Percentiles rank a stretch among this genome's conserved stretches.
phyloP scores from a whole-genome alignment of 1,140 invertebrate genomes.

The Philopotamus ludificatus region DNA sequence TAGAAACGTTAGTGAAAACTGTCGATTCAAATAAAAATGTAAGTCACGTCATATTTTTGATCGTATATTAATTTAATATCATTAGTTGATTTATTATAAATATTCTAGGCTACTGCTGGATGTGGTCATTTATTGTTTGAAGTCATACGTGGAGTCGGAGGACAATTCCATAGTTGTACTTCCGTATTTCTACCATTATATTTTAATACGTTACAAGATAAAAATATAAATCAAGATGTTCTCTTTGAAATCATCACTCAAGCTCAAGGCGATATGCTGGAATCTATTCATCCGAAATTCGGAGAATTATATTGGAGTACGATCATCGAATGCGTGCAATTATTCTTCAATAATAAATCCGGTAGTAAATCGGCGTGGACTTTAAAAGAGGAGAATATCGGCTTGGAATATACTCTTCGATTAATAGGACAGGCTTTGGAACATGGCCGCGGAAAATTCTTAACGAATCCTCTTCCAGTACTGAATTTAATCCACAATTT shows the following conservation, averaged over 20 bases:
- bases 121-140: slow-evolving; percentile 84
- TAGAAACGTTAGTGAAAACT: slow-evolving; percentile 68
- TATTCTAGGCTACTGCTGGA: slow-evolving; percentile 62
- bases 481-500: slow-evolving; percentile 57
- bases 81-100: slow-evolving; percentile 12
- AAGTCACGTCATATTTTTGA: slow-evolving; percentile 46
- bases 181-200: slow-evolving; percentile 64
- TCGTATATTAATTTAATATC: slow-evolving; percentile 14
- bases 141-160: slow-evolving; percentile 74
- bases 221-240: slow-evolving; percentile 56
- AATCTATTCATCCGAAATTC: slow-evolving; percentile 60
- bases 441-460: slow-evolving; percentile 63
- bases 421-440: slow-evolving; percentile 62
- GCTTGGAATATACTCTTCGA: slow-evolving; percentile 55
- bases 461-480: slow-evolving; percentile 58
- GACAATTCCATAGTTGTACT: slow-evolving; percentile 79
- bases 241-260: slow-evolving; percentile 64
- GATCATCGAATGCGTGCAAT: slow-evolving; percentile 42
- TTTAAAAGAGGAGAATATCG: slow-evolving; percentile 30
- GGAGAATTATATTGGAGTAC: slow-evolving; percentile 62
- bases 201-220: slow-evolving; percentile 59
- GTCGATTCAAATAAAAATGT: slow-evolving; percentile 67
- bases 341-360: not conserved
- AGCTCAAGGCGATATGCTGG: slow-evolving; percentile 59
- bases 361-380: slow-evolving; percentile 22